These are phyloP conservation scores for Butorides virescens DNA, from an alignment of 2,113 vertebrate species.

Conservation along the genomic window DNA sequence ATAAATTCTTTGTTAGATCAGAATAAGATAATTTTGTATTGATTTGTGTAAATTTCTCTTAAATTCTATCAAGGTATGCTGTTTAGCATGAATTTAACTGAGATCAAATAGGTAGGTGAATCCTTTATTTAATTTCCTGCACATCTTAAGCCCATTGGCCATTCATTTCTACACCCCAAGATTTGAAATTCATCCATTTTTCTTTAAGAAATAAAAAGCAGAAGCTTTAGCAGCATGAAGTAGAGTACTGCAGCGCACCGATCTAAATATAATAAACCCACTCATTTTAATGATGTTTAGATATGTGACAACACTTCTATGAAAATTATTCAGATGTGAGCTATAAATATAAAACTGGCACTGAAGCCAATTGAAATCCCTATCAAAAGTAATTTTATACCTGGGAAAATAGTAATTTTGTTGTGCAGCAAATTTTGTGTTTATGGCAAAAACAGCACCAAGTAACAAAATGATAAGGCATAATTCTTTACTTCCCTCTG, in stretches of 20 bases:
- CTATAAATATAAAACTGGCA: not conserved
- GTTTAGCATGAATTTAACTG: not conserved
- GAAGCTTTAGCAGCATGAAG: not conserved
- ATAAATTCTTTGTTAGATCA: not conserved
- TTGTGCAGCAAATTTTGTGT: not conserved
- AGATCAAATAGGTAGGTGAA: not conserved
- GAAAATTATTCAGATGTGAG: not conserved
- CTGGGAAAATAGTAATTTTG: conserved; percentile 12
- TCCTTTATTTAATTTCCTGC: not conserved
- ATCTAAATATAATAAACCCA: not conserved
- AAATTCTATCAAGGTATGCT: not conserved
- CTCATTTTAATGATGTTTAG: conserved; percentile 30
- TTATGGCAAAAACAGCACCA: not conserved
- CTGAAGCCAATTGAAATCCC: not conserved
- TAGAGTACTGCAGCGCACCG: not conserved
- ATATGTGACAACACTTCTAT: not conserved
- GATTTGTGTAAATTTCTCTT: not conserved
- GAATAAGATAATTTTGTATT: not conserved
- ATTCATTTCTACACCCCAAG: not conserved
- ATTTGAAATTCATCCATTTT: not conserved
- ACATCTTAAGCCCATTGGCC: not conserved
- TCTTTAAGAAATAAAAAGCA: not conserved
- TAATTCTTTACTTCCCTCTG: not conserved
- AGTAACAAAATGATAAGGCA: not conserved
- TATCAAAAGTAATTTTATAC: not conserved